phyloP scores from a whole-genome alignment of 2,797 vertebrate genomes.

The Kryptopterus vitreolus region DNA sequence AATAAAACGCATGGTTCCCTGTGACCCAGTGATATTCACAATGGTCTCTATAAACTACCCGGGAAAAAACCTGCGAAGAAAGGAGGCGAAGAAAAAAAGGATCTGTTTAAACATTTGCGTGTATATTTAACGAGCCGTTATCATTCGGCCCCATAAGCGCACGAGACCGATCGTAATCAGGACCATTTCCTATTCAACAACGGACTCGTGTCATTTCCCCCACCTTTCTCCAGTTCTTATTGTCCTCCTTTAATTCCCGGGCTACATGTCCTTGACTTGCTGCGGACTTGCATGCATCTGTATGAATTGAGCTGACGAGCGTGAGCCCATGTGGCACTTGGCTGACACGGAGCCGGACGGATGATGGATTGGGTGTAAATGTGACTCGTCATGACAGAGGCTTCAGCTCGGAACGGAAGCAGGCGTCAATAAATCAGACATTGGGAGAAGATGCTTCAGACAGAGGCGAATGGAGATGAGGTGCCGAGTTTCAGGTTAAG shows the following conservation, averaged over 20 bases:
- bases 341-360: conserved; percentile 17
- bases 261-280: conserved; percentile 9
- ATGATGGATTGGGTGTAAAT: conserved; percentile 64
- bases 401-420: conserved; percentile 55
- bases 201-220: conserved; percentile 1
- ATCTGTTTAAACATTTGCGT: conserved; percentile 31
- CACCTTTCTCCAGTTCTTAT: conserved; percentile 26
- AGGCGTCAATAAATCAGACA: conserved; percentile 50
- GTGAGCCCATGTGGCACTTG: conserved; percentile 42
- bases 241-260: conserved; percentile 13
- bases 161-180: conserved; percentile 7
- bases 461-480: conserved; percentile 13
- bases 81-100: conserved; percentile 20
- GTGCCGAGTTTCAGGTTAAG: conserved; percentile 24
- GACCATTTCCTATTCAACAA: conserved; percentile 22
- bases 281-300: conserved; percentile 1
- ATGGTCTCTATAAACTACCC: conserved; percentile 15
- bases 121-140: conserved; percentile 17
- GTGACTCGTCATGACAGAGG: conserved; percentile 52
- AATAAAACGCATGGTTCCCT: conserved; percentile 39
- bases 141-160: conserved; percentile 20
- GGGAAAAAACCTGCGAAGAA: conserved; percentile 27
- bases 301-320: conserved; percentile 35
- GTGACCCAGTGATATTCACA: not conserved
- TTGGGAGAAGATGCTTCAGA: conserved; percentile 20